Evolutionary conservation across 2,113 vertebrate species (phyloP).

Genomic region (Pachypanchax playfairii): DNA sequence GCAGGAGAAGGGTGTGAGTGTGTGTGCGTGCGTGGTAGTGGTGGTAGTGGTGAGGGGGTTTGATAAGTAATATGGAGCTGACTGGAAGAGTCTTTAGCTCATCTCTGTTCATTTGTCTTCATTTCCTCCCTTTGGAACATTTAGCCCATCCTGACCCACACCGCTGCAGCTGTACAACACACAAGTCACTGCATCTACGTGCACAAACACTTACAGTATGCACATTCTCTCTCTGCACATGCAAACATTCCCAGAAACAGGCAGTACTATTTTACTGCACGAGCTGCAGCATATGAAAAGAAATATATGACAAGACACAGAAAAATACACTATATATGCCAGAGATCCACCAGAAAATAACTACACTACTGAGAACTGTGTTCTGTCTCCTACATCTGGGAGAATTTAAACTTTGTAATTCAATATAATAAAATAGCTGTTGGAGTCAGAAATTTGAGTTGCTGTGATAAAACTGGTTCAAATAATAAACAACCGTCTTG

Average conservation of each 20-base stretch:
- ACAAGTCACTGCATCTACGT: conserved; percentile 22
- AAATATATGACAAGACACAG: no score
- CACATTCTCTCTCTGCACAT: conserved; percentile 9
- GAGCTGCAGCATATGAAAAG: background rate
- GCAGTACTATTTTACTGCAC: conserved; percentile 17
- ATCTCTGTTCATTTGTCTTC: conserved; percentile 74
- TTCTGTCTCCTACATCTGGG: conserved; percentile 14
- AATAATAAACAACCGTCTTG: no score
- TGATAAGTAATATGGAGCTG: conserved; percentile 65
- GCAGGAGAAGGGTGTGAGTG: background rate
- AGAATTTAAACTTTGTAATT: conserved; percentile 33
- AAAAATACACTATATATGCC: no score
- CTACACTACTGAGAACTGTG: no score
- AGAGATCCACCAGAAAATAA: background rate
- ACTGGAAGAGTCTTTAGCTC: conserved; percentile 65
- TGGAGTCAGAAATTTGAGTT: background rate
- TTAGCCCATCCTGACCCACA: conserved; percentile 65
- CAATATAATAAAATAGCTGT: conserved; percentile 14
- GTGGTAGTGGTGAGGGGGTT: background rate
- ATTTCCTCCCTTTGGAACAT: conserved; percentile 64
- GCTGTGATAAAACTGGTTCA: background rate
- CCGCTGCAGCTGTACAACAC: conserved; percentile 27
- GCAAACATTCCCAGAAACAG: conserved; percentile 35
- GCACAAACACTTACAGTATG: conserved; percentile 25
- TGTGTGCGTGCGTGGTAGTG: background rate